phyloP scores from a whole-genome alignment of 2,113 vertebrate genomes.

The Riparia riparia region DNA sequence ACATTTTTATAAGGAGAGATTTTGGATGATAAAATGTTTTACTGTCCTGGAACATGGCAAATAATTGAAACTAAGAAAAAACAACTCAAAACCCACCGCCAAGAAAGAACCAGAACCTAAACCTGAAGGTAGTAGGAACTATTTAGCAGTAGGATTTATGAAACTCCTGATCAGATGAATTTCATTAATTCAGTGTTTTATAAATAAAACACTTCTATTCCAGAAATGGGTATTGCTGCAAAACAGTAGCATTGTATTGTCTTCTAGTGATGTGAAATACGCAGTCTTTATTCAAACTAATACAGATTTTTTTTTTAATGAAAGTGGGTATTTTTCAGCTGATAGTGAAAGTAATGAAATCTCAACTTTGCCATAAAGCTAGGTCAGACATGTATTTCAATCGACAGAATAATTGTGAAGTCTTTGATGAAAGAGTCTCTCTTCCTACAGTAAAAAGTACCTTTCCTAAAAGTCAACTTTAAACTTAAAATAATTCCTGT shows the following conservation, averaged over 20 bases:
- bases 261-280: neutral
- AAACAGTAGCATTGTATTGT: neutral
- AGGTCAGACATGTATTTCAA: neutral
- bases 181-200: neutral
- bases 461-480: slow-evolving; percentile 3
- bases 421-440: neutral
- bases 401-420: neutral
- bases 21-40: neutral
- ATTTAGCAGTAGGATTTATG: neutral
- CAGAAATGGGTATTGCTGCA: neutral
- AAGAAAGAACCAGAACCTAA: neutral
- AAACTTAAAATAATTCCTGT: neutral
- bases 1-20: neutral
- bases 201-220: neutral
- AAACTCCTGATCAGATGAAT: neutral
- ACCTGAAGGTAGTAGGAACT: neutral
- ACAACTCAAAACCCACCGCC: fast-evolving
- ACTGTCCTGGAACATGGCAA: neutral
- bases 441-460: neutral
- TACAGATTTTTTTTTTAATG: neutral
- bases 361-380: neutral
- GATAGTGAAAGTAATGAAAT: neutral
- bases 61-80: neutral
- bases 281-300: neutral
- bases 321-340: neutral